Evolutionary conservation across 2,113 vertebrate genomes (phyloP).

Genomic region (Hemibagrus wyckioides): DNA sequence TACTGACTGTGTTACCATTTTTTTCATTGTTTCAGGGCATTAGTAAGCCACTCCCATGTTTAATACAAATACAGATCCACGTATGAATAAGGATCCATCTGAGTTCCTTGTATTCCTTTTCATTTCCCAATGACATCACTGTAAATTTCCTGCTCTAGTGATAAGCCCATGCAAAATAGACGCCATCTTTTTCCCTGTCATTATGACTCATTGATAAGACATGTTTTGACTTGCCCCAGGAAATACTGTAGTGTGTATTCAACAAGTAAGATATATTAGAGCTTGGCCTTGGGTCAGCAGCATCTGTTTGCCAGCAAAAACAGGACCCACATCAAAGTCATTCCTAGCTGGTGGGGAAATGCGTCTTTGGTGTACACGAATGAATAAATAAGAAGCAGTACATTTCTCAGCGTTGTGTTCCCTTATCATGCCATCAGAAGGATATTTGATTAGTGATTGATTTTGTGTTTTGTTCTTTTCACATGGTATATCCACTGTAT

Average conservation of each 20-base stretch:
- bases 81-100: not conserved
- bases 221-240: constrained; percentile 18
- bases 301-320: constrained; percentile 35
- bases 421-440: constrained; percentile 46
- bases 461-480: not conserved
- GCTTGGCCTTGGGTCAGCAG: constrained; percentile 14
- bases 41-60: not conserved
- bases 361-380: constrained; percentile 13
- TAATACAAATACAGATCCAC: not conserved
- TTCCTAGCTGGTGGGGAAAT: constrained; percentile 46
- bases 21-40: not conserved
- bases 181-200: not conserved
- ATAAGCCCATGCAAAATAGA: not conserved
- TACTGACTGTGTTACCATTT: not conserved
- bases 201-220: constrained; percentile 9
- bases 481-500: not conserved
- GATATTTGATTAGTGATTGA: constrained; percentile 18
- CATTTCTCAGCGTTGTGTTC: not conserved
- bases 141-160: not conserved
- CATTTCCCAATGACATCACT: not conserved
- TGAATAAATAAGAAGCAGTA: constrained; percentile 43
- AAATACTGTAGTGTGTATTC: constrained; percentile 22
- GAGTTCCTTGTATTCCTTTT: not conserved
- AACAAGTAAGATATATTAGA: constrained; percentile 16
- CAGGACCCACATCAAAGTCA: constrained; percentile 41